Conservation (phyloP, 2,113 vertebrate genomes). For the Gobiocypris rarus region DNA sequence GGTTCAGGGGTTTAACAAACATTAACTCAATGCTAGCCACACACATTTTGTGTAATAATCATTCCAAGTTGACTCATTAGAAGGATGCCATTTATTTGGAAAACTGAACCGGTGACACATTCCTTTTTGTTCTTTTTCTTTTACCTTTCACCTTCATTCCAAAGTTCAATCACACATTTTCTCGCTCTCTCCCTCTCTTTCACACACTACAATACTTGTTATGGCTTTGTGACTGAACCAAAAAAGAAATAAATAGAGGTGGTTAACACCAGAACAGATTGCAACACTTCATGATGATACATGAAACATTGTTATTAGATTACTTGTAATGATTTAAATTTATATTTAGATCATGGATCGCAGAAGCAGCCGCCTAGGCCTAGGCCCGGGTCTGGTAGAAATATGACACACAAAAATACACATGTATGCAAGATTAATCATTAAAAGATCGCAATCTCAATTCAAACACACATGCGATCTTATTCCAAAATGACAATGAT, state of each 20-base stretch:
- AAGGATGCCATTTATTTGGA: background rate
- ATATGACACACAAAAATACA: too few relatives aligned
- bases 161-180: background rate
- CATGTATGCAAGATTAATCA: too few relatives aligned
- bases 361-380: too few relatives aligned
- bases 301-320: background rate
- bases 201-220: background rate
- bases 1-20: background rate
- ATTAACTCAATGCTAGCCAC: background rate
- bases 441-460: too few relatives aligned
- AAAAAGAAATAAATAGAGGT: background rate
- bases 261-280: background rate
- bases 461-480: too few relatives aligned
- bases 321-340: background rate
- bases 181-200: background rate
- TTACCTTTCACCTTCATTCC: constrained; percentile 20
- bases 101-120: background rate
- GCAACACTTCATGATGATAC: background rate
- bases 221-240: background rate
- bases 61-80: background rate
- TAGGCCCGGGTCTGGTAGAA: too few relatives aligned
- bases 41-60: background rate
- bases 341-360: background rate
- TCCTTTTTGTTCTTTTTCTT: constrained; percentile 15
- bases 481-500: too few relatives aligned